A percentile compares a stretch with the other conserved stretches of the same genome.
These are phyloP conservation scores for Brachionus manjavacas DNA, from an alignment of 1,140 invertebrate genomes.

Conservation along the genomic window DNA sequence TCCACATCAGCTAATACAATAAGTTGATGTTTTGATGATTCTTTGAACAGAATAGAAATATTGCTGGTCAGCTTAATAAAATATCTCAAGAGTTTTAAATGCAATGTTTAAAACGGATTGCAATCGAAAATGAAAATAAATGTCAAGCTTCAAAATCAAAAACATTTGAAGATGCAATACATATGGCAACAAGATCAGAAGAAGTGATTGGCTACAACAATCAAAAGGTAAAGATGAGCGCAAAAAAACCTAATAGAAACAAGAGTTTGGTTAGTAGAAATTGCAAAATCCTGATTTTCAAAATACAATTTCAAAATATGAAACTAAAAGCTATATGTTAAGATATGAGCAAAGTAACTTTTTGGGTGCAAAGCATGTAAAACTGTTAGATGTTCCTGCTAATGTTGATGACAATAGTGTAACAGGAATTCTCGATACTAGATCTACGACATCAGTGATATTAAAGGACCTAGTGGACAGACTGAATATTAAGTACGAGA, in stretches of 20 bases:
- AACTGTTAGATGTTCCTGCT: not conserved
- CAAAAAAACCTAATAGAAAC: too few species aligned
- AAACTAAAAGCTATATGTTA: not conserved
- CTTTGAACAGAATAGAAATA: not conserved
- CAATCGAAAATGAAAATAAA: not conserved
- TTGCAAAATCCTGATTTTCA: not conserved
- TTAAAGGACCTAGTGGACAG: slow-evolving; percentile 19
- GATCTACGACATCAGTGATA: slow-evolving; percentile 37
- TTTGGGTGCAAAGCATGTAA: not conserved
- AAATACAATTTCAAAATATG: not conserved
- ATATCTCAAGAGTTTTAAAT: not conserved
- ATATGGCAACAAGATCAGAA: too few species aligned
- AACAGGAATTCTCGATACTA: slow-evolving; percentile 22
- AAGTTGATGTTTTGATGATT: not conserved
- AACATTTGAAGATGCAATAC: too few species aligned
- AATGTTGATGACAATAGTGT: not conserved
- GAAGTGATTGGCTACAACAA: too few species aligned
- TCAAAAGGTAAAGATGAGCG: too few species aligned
- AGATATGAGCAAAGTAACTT: not conserved
- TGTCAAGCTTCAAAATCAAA: too few species aligned
- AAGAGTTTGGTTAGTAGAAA: not conserved
- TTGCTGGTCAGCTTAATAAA: not conserved
- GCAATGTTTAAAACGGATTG: not conserved
- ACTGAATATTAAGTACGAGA: not conserved
- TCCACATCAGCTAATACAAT: too few species aligned